Conservation (phyloP, 1,140 invertebrate genomes). For the Geopemphigus sp. region DNA sequence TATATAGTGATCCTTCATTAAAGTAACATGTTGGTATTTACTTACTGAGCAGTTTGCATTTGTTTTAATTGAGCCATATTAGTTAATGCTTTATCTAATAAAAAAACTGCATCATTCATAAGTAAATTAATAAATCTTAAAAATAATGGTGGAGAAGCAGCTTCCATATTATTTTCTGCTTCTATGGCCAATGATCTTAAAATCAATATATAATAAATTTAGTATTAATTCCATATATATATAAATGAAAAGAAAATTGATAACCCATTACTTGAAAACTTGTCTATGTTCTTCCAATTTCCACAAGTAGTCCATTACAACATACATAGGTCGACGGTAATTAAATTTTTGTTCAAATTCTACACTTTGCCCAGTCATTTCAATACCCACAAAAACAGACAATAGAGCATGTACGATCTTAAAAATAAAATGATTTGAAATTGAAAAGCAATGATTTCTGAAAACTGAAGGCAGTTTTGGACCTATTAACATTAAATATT, state of each 20-base stretch:
- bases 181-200: slow-evolving; percentile 69
- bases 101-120: slow-evolving; percentile 93
- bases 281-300: slow-evolving; percentile 71
- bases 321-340: slow-evolving; percentile 92
- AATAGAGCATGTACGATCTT: slow-evolving; percentile 73
- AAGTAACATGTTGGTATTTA: slow-evolving; percentile 6
- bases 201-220: slow-evolving; percentile 50
- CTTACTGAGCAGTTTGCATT: slow-evolving; percentile 68
- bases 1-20: neutral
- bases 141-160: slow-evolving; percentile 84
- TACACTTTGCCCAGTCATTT: slow-evolving; percentile 94
- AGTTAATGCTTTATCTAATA: slow-evolving; percentile 85
- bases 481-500: too few relatives aligned
- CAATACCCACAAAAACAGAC: slow-evolving; percentile 92
- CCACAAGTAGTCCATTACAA: slow-evolving; percentile 91
- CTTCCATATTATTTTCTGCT: slow-evolving; percentile 86
- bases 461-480: too few relatives aligned
- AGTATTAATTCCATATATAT: neutral
- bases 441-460: too few relatives aligned
- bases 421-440: slow-evolving; percentile 50
- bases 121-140: slow-evolving; percentile 90
- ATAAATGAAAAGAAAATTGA: neutral
- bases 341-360: slow-evolving; percentile 97
- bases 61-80: slow-evolving; percentile 81
- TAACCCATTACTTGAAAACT: slow-evolving; percentile 66